Evolutionary conservation across 2,797 vertebrate species (phyloP).

Genomic region (Garrulus glandarius): DNA sequence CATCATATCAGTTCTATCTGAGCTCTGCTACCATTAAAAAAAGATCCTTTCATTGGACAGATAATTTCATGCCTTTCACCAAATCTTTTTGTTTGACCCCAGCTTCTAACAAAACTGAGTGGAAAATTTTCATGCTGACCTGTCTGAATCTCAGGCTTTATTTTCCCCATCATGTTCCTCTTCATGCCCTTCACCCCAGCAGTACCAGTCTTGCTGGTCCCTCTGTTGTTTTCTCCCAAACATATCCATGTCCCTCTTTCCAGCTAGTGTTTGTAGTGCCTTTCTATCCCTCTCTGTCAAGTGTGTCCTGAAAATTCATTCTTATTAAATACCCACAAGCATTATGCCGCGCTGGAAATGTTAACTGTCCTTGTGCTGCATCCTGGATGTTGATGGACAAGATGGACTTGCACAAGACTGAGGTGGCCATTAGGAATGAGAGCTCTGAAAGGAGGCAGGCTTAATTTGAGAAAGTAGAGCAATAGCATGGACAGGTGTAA

Average conservation of each 20-base stretch:
- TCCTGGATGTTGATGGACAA: neutral
- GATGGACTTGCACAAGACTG: neutral
- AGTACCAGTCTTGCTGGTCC: neutral
- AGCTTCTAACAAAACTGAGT: neutral
- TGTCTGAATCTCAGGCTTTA: neutral
- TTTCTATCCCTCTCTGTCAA: neutral
- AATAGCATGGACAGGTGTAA: neutral
- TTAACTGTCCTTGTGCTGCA: neutral
- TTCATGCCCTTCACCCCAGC: neutral
- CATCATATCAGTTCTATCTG: neutral
- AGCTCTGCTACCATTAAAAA: neutral
- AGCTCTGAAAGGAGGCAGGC: neutral
- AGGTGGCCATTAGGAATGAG: neutral
- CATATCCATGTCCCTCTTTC: neutral
- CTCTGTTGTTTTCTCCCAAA: neutral
- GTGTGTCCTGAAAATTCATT: neutral
- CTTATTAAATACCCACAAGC: neutral
- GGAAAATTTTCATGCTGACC: neutral
- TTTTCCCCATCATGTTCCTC: neutral
- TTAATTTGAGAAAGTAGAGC: neutral
- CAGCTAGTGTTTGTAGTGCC: neutral
- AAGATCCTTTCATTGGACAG: neutral
- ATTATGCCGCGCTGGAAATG: neutral
- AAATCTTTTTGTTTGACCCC: neutral
- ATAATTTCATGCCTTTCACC: neutral